Conservation (phyloP, 2,888 invertebrate genomes). For the Agrochola litura region DNA sequence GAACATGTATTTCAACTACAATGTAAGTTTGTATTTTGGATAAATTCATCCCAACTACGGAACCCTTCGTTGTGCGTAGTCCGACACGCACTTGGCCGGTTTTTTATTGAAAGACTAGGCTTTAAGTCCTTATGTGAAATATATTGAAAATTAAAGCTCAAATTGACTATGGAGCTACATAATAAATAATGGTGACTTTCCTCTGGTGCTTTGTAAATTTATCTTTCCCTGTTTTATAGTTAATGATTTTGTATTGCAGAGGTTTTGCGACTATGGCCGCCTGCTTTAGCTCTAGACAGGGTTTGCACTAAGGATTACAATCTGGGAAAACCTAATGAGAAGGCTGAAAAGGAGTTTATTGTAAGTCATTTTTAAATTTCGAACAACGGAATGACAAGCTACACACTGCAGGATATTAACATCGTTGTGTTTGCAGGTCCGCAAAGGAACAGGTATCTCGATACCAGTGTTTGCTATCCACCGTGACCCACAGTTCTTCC, state of each 20-base stretch:
- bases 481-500: slow-evolving; percentile 74
- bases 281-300: slow-evolving; percentile 84
- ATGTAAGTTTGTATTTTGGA: too few relatives aligned
- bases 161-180: too few relatives aligned
- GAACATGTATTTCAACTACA: too few relatives aligned
- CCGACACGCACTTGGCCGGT: too few relatives aligned
- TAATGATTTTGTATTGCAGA: slow-evolving; percentile 19
- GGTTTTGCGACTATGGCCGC: slow-evolving; percentile 80
- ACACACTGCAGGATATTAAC: background rate
- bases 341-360: slow-evolving; percentile 74
- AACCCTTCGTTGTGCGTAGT: too few relatives aligned
- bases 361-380: slow-evolving; percentile 69
- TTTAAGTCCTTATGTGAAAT: background rate
- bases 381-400: background rate
- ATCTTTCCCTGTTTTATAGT: too few relatives aligned
- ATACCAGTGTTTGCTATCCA: slow-evolving; percentile 52
- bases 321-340: slow-evolving; percentile 77
- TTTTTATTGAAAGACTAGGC: background rate
- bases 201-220: background rate
- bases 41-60: too few relatives aligned
- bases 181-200: too few relatives aligned
- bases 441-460: slow-evolving; percentile 45
- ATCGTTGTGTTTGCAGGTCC: slow-evolving; percentile 14
- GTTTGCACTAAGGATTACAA: slow-evolving; percentile 88
- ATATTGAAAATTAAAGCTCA: too few relatives aligned